Base-by-base conservation (phyloP, 2,888 invertebrate species). In the Agapostemon virescens region DNA sequence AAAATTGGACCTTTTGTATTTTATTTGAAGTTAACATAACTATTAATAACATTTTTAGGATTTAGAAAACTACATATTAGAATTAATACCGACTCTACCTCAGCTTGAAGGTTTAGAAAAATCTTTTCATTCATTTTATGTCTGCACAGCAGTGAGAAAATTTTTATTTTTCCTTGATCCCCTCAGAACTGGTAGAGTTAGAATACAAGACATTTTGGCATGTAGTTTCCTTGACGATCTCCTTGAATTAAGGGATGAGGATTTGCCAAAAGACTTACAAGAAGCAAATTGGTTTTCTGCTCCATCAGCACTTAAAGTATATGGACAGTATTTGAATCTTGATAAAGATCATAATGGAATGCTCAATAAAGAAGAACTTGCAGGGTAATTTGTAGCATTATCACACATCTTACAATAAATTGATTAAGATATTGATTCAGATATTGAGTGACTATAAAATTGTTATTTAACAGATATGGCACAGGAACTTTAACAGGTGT, bases 161-260 rank as follows among this genome's bases (percentile, higher is more conserved):
- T 98, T 99, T 93, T 95, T 99, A 89, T 99, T 99, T 93, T 99
- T 98, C 92, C 94, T 99, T 20, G 99, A 99, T 92, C 97, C 98
- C 0, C 93, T 98, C 83, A 94, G 97, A 82, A 97, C 97, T 0
- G 98, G 98, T 0, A 95, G 97, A 84, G 97, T 99, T 68, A 95
- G 97, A 88, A 98, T 99, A 87, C 95, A 97, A 74, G 98, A 98
- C 90, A 97, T 99, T 86, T 93, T 99, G 78, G 97, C 98, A 0
- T 98, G 97, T 91, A 97, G 97, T 66, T 97, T 98, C 93, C 93
- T 99, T 1, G 98, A 98, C 91, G 98, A 99, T 93, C 93, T 99
- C 74, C 93, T 98, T 42, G 98, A 96, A 96, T 93, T 98, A 71
- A 95, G 97, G 68, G 98, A 97, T 92, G 97, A 96, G 92, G 96